Conservation (phyloP, 2,888 invertebrate species). For the Drosophila anceps region DNA sequence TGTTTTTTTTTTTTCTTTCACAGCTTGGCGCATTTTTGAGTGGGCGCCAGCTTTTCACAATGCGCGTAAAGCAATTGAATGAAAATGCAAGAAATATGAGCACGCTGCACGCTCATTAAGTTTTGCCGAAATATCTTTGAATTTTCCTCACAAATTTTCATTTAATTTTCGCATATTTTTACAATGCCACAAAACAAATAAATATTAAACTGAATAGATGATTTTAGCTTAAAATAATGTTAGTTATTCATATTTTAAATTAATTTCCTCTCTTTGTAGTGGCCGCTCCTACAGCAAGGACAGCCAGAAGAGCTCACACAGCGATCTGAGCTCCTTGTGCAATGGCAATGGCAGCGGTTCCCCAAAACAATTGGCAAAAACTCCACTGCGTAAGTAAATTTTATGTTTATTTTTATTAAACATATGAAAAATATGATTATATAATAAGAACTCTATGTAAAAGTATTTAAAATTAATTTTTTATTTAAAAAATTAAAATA, state of each 20-base stretch:
- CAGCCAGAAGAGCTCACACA: slow-evolving; percentile 90
- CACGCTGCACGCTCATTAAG: slow-evolving; percentile 22
- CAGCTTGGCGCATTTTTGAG: slow-evolving; percentile 53
- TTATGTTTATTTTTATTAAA: no score
- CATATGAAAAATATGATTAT: neutral
- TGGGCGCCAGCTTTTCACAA: slow-evolving; percentile 16
- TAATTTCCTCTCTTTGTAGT: slow-evolving; percentile 74
- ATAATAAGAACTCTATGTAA: no score
- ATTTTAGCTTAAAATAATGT: neutral
- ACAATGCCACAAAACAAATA: neutral
- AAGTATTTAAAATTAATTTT: neutral
- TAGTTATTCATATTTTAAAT: neutral
- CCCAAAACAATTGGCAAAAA: slow-evolving; percentile 86
- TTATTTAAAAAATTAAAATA: neutral
- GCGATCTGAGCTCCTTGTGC: slow-evolving; percentile 87
- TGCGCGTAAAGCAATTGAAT: slow-evolving; percentile 32
- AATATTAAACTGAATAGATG: neutral
- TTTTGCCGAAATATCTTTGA: neutral
- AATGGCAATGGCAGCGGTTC: slow-evolving; percentile 81
- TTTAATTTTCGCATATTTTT: slow-evolving; percentile 18
- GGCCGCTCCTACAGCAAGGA: slow-evolving; percentile 86
- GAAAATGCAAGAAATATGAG: slow-evolving; percentile 26
- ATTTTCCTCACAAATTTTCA: slow-evolving; percentile 29
- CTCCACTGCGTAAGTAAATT: slow-evolving; percentile 85
- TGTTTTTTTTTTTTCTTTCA: slow-evolving; percentile 42